Conservation (phyloP, 2,888 invertebrate genomes). For the Heliconius erato region DNA sequence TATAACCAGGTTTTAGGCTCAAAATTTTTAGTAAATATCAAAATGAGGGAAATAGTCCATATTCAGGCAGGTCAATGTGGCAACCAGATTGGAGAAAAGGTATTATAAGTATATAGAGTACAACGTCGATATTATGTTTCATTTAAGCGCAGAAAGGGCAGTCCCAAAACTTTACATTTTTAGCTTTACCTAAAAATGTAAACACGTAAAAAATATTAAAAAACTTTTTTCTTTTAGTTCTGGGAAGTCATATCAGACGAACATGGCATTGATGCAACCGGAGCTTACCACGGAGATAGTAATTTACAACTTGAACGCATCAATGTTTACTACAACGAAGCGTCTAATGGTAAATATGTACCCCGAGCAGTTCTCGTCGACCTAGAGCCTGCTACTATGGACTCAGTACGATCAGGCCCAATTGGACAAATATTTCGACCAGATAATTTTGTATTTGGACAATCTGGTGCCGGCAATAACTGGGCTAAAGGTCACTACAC, state of each 20-base stretch:
- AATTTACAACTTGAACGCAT: conserved; percentile 30
- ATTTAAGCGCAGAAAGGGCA: too few relatives aligned
- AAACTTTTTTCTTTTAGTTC: not conserved
- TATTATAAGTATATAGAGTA: conserved; percentile 58
- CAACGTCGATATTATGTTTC: too few relatives aligned
- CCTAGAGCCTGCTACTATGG: conserved; percentile 25
- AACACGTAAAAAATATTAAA: not conserved
- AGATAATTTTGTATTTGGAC: conserved; percentile 32
- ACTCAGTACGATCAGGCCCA: conserved; percentile 24
- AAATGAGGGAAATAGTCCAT: conserved; percentile 92
- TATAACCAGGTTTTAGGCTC: conserved; percentile 57
- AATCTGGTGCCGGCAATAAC: conserved; percentile 30
- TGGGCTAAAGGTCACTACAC: conserved; percentile 35
- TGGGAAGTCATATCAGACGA: conserved; percentile 31
- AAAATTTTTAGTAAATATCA: conserved; percentile 68
- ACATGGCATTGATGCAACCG: conserved; percentile 23
- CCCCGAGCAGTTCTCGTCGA: conserved; percentile 25
- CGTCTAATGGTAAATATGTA: conserved; percentile 25
- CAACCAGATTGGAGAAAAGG: conserved; percentile 92
- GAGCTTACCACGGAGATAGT: conserved; percentile 21
- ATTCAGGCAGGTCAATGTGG: conserved; percentile 86
- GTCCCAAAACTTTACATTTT: too few relatives aligned
- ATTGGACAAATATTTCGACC: conserved; percentile 32
- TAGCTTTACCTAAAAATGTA: not conserved
- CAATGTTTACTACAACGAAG: conserved; percentile 32